These are phyloP conservation scores for Pogonocichla stellata DNA, from an alignment of 2,113 vertebrate species.

Conservation along the genomic window DNA sequence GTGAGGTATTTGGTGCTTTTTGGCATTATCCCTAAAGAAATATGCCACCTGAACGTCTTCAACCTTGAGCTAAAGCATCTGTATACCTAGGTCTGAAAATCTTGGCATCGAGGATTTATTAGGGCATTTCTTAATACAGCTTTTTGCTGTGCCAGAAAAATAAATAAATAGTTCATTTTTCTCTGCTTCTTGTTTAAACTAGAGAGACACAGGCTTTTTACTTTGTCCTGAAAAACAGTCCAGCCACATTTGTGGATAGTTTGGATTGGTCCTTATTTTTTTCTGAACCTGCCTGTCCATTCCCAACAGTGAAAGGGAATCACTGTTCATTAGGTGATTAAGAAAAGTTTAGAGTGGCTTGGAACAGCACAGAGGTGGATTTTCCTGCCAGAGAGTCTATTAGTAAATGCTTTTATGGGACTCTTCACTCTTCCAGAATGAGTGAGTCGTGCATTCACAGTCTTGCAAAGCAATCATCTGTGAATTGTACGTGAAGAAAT, in stretches of 20 bases:
- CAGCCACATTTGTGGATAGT: background rate
- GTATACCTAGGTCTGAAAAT: background rate
- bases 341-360: conserved; percentile 35
- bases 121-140: background rate
- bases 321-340: conserved; percentile 22
- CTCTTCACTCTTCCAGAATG: background rate
- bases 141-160: background rate
- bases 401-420: conserved; percentile 59
- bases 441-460: background rate
- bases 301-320: background rate
- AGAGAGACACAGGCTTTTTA: background rate
- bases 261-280: background rate
- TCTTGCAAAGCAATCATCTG: conserved; percentile 41
- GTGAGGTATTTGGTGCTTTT: background rate
- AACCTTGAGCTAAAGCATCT: background rate
- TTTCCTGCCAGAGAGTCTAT: conserved; percentile 44
- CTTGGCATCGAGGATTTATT: background rate
- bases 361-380: conserved; percentile 12
- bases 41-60: background rate
- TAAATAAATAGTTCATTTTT: background rate
- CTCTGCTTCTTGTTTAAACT: background rate
- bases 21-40: background rate
- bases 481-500: conserved; percentile 28
- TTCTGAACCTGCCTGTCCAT: background rate
- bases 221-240: background rate